Base-by-base conservation (phyloP, 2,797 vertebrate genomes). In the Danio aesculapii region DNA sequence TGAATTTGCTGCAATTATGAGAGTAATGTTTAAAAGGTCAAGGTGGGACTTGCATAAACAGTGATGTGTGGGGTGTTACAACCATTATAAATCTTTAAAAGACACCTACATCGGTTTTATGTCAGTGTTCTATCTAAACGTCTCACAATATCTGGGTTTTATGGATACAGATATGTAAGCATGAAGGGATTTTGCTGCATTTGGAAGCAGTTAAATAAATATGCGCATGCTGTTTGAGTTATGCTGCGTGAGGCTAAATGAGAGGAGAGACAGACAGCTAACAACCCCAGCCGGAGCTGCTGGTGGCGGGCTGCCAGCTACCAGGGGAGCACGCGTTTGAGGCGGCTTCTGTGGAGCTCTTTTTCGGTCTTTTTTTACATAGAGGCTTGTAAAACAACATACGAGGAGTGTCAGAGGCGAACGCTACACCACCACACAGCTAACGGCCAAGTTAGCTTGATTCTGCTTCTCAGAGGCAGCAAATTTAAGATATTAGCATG, bases 311-410 rank as follows among this genome's bases (percentile, higher is more conserved):
- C 44, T 82, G 86, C 86, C 87, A 88, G 84, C 74, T 77, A 57
- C 81, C 59, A 75, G 71, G 64, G 67, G 78, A 77, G 78, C 69
- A 41, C 7, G n/a, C 46, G 55, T 87, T 86, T 81, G 63, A 80
- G 78, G 52, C 57, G 61, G 81, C 73, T 87, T 87, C 84, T 84
- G 84, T 82, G 59, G 66, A 77, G 73, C 49, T 49, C 47, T 50
- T 61, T 68, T 77, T 80, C 55, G 75, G 44, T 79, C 13, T 61
- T 53, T 76, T 75, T 47, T 72, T 76, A 84, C 63, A 76, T 52
- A 41, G 76, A 46, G 70, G 76, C 83, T 82, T 85, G 77, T 85
- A 83, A 87, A 89, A 89, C 82, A 87, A 83, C 76, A 80, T 81
- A 78, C 74, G 64, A 85, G 82, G 69, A 68, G 72, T 84, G 68